Percentiles rank a stretch among this genome's conserved stretches.
phyloP scores from a whole-genome alignment of 2,113 vertebrate species.

The Seriola quinqueradiata region DNA sequence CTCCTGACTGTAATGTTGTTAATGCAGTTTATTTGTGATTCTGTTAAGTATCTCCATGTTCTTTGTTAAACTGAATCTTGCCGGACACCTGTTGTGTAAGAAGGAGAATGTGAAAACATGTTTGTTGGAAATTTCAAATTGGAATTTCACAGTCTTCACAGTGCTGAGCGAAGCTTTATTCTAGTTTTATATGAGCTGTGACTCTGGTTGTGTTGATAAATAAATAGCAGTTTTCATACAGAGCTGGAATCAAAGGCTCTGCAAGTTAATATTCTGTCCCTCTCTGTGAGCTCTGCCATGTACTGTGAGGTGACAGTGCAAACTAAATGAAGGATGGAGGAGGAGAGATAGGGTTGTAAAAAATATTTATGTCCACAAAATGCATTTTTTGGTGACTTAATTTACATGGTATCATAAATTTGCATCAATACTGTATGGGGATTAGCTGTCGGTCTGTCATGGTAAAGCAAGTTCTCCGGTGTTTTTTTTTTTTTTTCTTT shows the following conservation, averaged over 20 bases:
- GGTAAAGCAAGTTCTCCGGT: neutral
- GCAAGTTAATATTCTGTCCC: conserved; percentile 5
- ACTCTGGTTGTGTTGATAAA: conserved; percentile 25
- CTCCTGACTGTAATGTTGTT: too few relatives aligned
- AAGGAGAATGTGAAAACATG: neutral
- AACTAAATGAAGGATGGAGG: neutral
- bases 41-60: neutral
- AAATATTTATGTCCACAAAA: neutral
- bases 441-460: neutral
- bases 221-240: conserved; percentile 15
- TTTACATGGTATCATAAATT: neutral
- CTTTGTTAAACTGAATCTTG: neutral
- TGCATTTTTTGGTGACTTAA: neutral
- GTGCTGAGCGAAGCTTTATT: neutral
- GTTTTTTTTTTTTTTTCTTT: neutral
- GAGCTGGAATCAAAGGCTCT: conserved; percentile 9
- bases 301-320: neutral
- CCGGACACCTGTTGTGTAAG: conserved; percentile 21
- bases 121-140: neutral
- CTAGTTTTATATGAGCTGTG: conserved; percentile 2
- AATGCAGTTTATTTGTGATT: neutral
- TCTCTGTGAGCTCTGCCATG: neutral
- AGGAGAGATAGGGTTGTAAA: neutral
- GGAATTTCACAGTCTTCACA: neutral
- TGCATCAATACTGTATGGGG: neutral